These are phyloP conservation scores for Malacosoma neustria DNA, from an alignment of 2,888 invertebrate genomes.

Conservation along the genomic window DNA sequence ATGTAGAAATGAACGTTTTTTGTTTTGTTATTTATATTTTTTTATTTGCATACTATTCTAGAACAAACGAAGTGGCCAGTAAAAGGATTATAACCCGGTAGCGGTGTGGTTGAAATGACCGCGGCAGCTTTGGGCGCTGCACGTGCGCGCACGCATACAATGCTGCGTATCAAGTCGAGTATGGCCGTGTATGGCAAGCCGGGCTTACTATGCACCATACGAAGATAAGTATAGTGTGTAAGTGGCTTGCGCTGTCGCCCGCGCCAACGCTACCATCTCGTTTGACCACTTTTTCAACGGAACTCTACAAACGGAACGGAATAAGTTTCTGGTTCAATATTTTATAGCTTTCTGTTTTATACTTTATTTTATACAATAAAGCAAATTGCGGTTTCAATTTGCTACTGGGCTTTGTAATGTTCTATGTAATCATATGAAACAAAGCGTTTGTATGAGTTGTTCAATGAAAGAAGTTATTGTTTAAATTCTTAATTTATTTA, in stretches of 20 bases:
- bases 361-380: constrained; percentile 25
- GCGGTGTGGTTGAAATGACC: constrained; percentile 18
- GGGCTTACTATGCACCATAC: constrained; percentile 3
- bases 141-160: constrained; percentile 44
- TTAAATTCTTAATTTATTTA: constrained; percentile 41
- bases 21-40: no score
- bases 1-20: no score
- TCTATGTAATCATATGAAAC: no score
- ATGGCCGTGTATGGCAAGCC: constrained; percentile 30
- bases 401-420: constrained; percentile 14
- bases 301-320: constrained; percentile 19
- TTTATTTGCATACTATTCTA: no score
- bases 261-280: constrained; percentile 34
- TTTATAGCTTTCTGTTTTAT: constrained; percentile 30
- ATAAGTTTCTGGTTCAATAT: constrained; percentile 21
- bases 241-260: constrained; percentile 35
- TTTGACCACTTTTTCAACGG: constrained; percentile 49
- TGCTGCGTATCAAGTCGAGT: constrained; percentile 25
- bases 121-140: constrained; percentile 33
- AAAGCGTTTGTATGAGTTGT: no score
- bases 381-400: constrained; percentile 11
- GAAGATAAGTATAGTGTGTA: constrained; percentile 18
- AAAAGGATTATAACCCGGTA: constrained; percentile 43
- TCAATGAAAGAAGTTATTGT: constrained; percentile 40
- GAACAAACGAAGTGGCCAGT: constrained; percentile 37